Evolutionary conservation across 2,113 vertebrate species (phyloP), one percentile per base, ranked within the genome.

Genomic region (Ophiodon elongatus): DNA sequence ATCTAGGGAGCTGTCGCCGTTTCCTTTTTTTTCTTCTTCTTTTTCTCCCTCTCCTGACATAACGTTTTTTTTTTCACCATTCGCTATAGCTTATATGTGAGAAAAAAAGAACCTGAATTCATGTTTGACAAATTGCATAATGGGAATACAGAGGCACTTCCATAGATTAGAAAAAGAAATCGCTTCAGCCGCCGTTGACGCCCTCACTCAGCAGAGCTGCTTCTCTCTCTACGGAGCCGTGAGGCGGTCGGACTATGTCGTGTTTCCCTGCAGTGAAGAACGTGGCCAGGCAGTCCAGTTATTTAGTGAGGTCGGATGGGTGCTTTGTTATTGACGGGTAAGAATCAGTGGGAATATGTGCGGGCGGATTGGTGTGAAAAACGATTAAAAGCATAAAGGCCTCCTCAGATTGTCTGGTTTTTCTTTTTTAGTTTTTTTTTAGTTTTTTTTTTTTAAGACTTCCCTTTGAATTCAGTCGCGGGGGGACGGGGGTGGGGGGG

Each of bases 41-140:
- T 7, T 10, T 25, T 13, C 64, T 21, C 47, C 79, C 7, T 91
- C 92, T 93, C 91, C 90, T 85, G 92, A 93, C 93, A 92, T 95
- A n/a, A n/a, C n/a, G 93, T n/a, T 11, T 83, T 64, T 31, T 25
- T 89, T 92, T 91, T 88, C 85, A 93, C 91, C 92, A 82, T 94
- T 92, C 90, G 90, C 93, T 93, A 94, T 96, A 96, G 96, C 96
- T 96, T 96, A 96, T 96, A 94, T 94, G 93, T 94, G 93, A 95
- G 89, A 91, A 91, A 57, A n/a, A 91, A 95, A 95, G 84, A 96
- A 96, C 96, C 95, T 96, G 95, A 96, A 95, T 96, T 95, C 94
- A 95, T 95, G 94, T 95, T 93, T 92, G 95, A 96, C 93, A 95
- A 96, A 96, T 96, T 96, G 96, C 96, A 96, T 96, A 96, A 96